Evolutionary conservation across 1,140 invertebrate species (phyloP), one percentile per base, ranked within the genome.

Genomic region (Argopecten irradians): DNA sequence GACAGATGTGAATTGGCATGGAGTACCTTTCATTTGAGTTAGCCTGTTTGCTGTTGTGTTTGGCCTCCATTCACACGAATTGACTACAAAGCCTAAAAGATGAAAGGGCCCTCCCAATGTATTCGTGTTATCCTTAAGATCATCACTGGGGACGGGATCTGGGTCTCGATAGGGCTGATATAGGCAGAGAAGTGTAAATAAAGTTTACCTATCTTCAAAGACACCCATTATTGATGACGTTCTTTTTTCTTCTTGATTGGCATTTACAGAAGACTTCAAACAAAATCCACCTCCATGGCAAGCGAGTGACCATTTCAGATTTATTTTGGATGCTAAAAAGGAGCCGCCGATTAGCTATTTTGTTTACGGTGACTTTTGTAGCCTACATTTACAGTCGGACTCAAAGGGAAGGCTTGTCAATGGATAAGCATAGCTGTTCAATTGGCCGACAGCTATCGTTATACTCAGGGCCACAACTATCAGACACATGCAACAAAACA

Each of bases 21-120:
- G 55, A 28, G 55, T 28, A n/a, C 55, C 55, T 71, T 71, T 71
- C 55, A 71, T 71, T 71, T 71, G 55, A 71, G 55, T 22, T 71
- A 71, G 28, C 55, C 22, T 71, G 55, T 71, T 71, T 71, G 22
- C 55, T 71, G 55, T 71, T 71, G 55, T 71, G 55, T 71, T 71
- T 71, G 55, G 55, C 55, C 55, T 71, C 55, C 55, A 71, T 71
- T 71, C 55, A 71, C 55, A 71, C 55, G 55, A 71, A 71, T 71
- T 71, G 55, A 71, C 55, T 71, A 71, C 55, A 71, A 71, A 71
- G 55, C 8, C 22, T 5, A 71, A n/a, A 71, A 71, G 55, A 71
- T 71, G 55, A 71, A 71, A 71, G 55, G 16, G 55, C 3, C n/a
- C 22, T 71, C 1, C 55, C n/a, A 28, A n/a, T 71, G 55, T 71